Evolutionary conservation across 2,113 vertebrate genomes (phyloP), one percentile per base, ranked within the genome.

Genomic region (Epinephelus fuscoguttatus): DNA sequence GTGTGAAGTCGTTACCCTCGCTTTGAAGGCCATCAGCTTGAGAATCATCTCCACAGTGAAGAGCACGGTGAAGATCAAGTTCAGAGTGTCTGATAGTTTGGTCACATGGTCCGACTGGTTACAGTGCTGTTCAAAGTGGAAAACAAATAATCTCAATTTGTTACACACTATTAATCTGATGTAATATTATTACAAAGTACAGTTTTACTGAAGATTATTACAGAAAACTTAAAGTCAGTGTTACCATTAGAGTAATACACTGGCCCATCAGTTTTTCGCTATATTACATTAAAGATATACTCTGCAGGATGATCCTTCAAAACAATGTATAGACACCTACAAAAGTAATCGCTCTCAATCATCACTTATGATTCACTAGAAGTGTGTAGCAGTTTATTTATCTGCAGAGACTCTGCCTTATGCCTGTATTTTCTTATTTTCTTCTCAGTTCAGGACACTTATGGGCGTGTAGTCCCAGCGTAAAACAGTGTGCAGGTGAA

Each of bases 21-120:
- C 97, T 96, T 99, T 99, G 91, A 99, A 99, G 4, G 98, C 98
- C 95, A 98, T 96, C 71, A 99, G 96, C 86, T 99, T 99, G 61
- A 99, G 96, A 9, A 99, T 70, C 98, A 99, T 99, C 94, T 99
- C 98, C 88, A 98, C 86, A 0, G 98, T 99, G 91, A 99, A 99
- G 60, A 99, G 97, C 80, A 98, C 70, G 0, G 98, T 99, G 93
- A 99, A 99, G 90, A 97, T 97, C 92, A 99, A 92, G 0, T 99
- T 99, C 66, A 99, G 94, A 53, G 92, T 97, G 92, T 97, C 97
- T 0, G 98, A 98, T 73, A 98, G 30, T 84, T 99, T 94, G 88
- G 97, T 98, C 93, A 99, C 97, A 82, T 98, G 95, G 75, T 95
- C 91, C 0, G 98, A 98, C 88, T 99, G 98, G 90, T 97, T 96